Percentiles rank a stretch among this genome's conserved stretches.
These are phyloP conservation scores for Polyommatus icarus DNA, from an alignment of 2,888 invertebrate species.

Conservation along the genomic window DNA sequence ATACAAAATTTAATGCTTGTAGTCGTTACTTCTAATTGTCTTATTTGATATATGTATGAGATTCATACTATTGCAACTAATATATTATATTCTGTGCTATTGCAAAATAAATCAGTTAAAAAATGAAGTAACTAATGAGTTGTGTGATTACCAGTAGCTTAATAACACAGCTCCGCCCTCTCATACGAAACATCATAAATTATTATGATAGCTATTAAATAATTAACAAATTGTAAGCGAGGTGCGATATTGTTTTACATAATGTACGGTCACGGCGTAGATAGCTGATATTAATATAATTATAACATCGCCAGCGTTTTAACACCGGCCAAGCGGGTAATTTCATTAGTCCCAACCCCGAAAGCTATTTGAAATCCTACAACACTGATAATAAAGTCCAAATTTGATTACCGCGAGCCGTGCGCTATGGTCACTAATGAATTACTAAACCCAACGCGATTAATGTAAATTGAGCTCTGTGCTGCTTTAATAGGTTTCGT, in stretches of 20 bases:
- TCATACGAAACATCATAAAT: not conserved
- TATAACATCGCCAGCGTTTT: conserved; percentile 44
- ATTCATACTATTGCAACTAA: too few relatives aligned
- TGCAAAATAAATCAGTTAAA: too few relatives aligned
- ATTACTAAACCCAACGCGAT: conserved; percentile 40
- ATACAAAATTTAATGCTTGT: too few relatives aligned
- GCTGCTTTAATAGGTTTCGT: conserved; percentile 33
- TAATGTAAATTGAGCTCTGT: conserved; percentile 38
- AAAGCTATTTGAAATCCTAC: conserved; percentile 36
- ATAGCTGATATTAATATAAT: conserved; percentile 28
- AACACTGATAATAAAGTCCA: conserved; percentile 24
- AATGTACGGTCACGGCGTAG: conserved; percentile 15
- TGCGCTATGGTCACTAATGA: conserved; percentile 46
- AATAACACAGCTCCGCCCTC: not conserved
- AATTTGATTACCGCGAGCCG: conserved; percentile 34
- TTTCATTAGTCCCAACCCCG: conserved; percentile 37
- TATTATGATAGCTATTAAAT: conserved; percentile 12
- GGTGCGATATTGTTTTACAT: conserved; percentile 31
- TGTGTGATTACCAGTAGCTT: not conserved
- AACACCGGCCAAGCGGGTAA: conserved; percentile 49
- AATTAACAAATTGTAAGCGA: conserved; percentile 22
- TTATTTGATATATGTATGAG: too few relatives aligned
- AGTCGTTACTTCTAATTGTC: too few relatives aligned
- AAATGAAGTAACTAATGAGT: not conserved
- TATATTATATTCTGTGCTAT: too few relatives aligned